Percentiles rank a stretch among this genome's conserved stretches.
These are phyloP conservation scores for Catamblyrhynchus diadema DNA, from an alignment of 2,797 vertebrate genomes.

Conservation along the genomic window DNA sequence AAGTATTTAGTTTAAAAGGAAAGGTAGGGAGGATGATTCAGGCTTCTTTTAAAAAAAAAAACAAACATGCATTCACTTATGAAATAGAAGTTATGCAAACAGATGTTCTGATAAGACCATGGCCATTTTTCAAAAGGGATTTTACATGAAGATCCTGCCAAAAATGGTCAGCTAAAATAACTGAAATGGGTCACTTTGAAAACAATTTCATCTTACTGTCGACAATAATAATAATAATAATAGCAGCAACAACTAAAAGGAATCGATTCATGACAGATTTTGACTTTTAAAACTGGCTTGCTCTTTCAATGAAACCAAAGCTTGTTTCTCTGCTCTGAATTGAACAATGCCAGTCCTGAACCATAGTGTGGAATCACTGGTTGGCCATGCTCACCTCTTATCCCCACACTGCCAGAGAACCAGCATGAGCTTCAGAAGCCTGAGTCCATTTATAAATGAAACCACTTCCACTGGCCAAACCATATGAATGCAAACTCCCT, in stretches of 20 bases:
- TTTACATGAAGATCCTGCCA: not conserved
- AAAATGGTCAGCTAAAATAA: not conserved
- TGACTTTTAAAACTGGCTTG: not conserved
- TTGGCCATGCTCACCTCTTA: not conserved
- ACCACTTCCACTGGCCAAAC: not conserved
- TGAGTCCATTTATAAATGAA: not conserved
- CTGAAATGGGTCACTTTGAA: not conserved
- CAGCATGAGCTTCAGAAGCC: accelerated
- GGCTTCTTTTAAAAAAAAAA: not conserved
- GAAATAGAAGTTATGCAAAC: not conserved
- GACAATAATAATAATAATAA: not conserved
- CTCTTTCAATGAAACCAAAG: not conserved
- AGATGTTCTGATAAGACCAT: not conserved
- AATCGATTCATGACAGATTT: not conserved
- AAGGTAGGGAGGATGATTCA: constrained; percentile 20
- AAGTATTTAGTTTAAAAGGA: constrained; percentile 24
- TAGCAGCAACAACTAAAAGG: not conserved
- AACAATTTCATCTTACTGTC: not conserved
- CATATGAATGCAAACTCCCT: not conserved
- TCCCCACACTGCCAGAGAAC: not conserved
- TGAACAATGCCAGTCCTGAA: not conserved
- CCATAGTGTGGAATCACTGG: not conserved
- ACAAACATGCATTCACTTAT: constrained; percentile 37
- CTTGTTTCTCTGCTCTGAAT: not conserved
- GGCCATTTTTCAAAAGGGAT: constrained; percentile 24